Evolutionary conservation across 2,113 vertebrate genomes (phyloP), one percentile per base, ranked within the genome.

Genomic region (Girardinichthys multiradiatus): DNA sequence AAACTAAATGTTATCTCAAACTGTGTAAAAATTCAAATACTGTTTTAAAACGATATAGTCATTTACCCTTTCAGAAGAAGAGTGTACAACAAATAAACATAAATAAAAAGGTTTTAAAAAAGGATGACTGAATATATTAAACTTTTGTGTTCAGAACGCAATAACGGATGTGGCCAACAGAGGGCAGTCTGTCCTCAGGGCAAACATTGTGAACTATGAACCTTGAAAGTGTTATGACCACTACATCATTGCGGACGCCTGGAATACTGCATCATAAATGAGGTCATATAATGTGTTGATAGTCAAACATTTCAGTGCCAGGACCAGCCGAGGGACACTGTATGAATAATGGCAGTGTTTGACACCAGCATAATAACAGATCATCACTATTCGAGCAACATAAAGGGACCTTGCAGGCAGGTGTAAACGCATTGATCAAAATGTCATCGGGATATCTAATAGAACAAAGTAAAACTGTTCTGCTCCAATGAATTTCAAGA

Each of bases 301-400:
- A 83, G 84, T 81, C 68, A 79, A 86, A 83, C 64, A 57, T 77
- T 79, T 87, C 67, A 75, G 33, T 75, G 77, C 51, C 37, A 2
- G 37, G 71, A 72, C 70, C 79, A 71, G 67, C 78, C 77, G 62
- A 84, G 77, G 82, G 86, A 76, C 79, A 65, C 33, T 21, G 42
- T 1, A 64, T 88, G 89, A 90, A 80, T 77, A 88, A 91, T 87
- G 81, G 81, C 4, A 27, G 39, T 30, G 79, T 84, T 81, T 83
- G 86, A 84, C 89, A 77, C 60, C 68, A 15, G 72, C 74, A 68
- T 78, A 84, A 90, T 87, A 89, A 87, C 86, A 80, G 74, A 91
- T 91, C 81, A 90, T 91, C 84, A 78, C 87, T 84, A 90, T 91
- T 90, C 89, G 70, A 74, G 74, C 78, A 77, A 90, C 80, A 88